Evolutionary conservation across 2,113 vertebrate genomes (phyloP).

Genomic region (Orcinus orca): DNA sequence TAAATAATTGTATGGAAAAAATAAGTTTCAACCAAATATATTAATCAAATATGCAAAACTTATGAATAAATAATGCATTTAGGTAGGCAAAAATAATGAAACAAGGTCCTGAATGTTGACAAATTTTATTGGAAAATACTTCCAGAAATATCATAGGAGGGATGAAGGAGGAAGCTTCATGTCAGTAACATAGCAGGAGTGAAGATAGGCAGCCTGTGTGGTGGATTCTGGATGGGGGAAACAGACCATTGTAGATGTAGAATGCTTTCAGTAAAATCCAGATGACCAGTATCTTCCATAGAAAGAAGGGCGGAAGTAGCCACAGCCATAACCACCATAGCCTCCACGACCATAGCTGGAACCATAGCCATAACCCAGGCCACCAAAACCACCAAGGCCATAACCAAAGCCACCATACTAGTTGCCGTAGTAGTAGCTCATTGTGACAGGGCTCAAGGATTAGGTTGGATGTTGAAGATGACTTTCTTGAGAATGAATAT

Average conservation of each 20-base stretch:
- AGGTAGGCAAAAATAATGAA: not conserved
- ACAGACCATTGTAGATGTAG: not conserved
- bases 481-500: not conserved
- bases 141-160: not conserved
- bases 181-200: fast-evolving
- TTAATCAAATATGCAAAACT: not conserved
- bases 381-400: not conserved
- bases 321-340: not conserved
- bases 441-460: not conserved
- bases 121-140: not conserved
- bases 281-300: not conserved
- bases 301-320: not conserved
- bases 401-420: not conserved
- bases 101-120: not conserved
- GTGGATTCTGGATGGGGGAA: not conserved
- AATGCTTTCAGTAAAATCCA: not conserved
- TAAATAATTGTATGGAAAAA: not conserved
- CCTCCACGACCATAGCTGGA: not conserved
- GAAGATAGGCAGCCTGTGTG: not conserved
- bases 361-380: not conserved
- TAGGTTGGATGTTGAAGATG: not conserved
- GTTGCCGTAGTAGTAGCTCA: not conserved
- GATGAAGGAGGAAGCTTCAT: not conserved
- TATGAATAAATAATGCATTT: not conserved
- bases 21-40: not conserved